Evolutionary conservation across 1,140 invertebrate species (phyloP).

Genomic region (Drosophila arawakana): DNA sequence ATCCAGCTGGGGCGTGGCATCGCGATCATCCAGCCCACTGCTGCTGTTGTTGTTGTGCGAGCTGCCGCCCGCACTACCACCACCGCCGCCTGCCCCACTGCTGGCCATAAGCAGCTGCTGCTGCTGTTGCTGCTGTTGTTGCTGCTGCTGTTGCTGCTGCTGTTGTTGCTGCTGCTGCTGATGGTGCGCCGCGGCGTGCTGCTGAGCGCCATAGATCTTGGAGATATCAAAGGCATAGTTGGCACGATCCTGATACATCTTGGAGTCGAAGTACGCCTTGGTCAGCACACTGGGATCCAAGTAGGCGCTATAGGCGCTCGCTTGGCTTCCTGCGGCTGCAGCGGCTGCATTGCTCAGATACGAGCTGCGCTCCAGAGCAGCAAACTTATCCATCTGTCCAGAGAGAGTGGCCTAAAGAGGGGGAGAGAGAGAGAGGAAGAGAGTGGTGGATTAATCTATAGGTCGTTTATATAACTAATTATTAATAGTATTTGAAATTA

Average conservation of each 20-base stretch:
- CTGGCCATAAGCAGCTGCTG: slow-evolving; percentile 62
- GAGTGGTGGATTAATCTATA: neutral
- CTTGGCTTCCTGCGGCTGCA: slow-evolving; percentile 70
- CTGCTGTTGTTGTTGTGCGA: slow-evolving; percentile 78
- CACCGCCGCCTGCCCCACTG: slow-evolving; percentile 41
- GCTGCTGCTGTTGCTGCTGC: slow-evolving; percentile 68
- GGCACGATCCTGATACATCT: slow-evolving; percentile 91
- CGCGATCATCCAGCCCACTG: slow-evolving; percentile 72
- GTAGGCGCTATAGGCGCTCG: slow-evolving; percentile 86
- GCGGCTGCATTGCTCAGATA: slow-evolving; percentile 78
- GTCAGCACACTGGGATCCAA: slow-evolving; percentile 90
- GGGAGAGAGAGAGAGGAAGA: neutral
- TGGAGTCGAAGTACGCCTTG: slow-evolving; percentile 92
- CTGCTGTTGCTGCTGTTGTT: slow-evolving; percentile 64
- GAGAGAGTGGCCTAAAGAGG: slow-evolving; percentile 67
- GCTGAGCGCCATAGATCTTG: slow-evolving; percentile 87
- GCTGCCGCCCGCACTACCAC: slow-evolving; percentile 62
- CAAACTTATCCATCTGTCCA: slow-evolving; percentile 84
- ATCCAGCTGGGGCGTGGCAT: slow-evolving; percentile 80
- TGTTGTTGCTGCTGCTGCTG: slow-evolving; percentile 77
- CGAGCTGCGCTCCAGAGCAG: slow-evolving; percentile 82
- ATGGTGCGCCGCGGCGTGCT: slow-evolving; percentile 75
- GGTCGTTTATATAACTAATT: too few species aligned
- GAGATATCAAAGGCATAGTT: slow-evolving; percentile 88
- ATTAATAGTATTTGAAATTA: too few species aligned